These are phyloP conservation scores for Elephas maximus DNA, from an alignment of 2,113 vertebrate species.

Conservation along the genomic window DNA sequence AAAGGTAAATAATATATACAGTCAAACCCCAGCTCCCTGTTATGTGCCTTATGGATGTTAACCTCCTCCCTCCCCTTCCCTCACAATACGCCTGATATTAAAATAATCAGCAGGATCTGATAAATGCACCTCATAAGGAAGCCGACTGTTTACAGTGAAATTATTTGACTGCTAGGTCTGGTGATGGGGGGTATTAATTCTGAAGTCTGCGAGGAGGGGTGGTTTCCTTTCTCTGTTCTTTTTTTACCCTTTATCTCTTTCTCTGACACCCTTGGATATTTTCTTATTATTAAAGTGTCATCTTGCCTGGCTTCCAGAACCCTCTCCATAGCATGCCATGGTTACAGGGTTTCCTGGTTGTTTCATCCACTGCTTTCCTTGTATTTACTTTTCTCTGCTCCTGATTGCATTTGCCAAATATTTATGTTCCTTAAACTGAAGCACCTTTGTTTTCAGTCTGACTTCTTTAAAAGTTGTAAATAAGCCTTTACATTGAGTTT, in stretches of 20 bases:
- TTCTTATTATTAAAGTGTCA: conserved; percentile 94
- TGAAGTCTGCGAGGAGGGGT: conserved; percentile 81
- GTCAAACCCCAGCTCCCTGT: conserved; percentile 98
- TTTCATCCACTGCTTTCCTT: conserved; percentile 93
- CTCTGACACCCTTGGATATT: conserved; percentile 93
- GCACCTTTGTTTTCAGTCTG: conserved; percentile 88
- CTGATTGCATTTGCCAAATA: conserved; percentile 88
- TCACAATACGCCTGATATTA: conserved; percentile 92
- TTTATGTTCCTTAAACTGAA: conserved; percentile 88
- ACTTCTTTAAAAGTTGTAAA: conserved; percentile 86
- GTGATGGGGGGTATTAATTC: conserved; percentile 93
- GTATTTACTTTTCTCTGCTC: conserved; percentile 89
- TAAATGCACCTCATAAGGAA: conserved; percentile 90
- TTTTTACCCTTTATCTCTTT: conserved; percentile 89
- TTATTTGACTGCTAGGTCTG: conserved; percentile 92
- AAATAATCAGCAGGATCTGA: conserved; percentile 93
- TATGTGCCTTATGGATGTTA: conserved; percentile 99
- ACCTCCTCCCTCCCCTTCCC: conserved; percentile 92
- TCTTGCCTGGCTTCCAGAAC: conserved; percentile 97
- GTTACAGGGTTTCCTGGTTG: conserved; percentile 94
- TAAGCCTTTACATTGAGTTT: conserved; percentile 66
- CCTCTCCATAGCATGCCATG: conserved; percentile 98
- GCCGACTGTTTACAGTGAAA: conserved; percentile 91
- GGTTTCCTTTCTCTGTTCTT: conserved; percentile 87
- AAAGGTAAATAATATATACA: conserved; percentile 99